A percentile compares a stretch with the other conserved stretches of the same genome.
Conservation (phyloP, 1,140 invertebrate genomes). For the Bombus haemorrhoidalis region DNA sequence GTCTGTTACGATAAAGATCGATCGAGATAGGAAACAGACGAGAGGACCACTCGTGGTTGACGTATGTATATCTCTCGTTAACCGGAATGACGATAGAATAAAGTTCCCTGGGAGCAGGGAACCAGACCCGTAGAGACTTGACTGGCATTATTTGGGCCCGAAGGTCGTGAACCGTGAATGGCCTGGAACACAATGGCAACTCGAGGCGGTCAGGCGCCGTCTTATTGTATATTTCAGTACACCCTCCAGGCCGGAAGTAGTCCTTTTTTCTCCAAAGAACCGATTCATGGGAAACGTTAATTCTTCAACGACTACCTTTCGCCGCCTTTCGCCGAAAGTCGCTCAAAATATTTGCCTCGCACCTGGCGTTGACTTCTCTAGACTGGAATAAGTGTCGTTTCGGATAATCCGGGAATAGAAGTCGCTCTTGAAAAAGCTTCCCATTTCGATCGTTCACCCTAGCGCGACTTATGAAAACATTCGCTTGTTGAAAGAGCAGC, state of each 20-base stretch:
- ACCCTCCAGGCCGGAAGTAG: conserved; percentile 55
- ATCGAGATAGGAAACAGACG: conserved; percentile 40
- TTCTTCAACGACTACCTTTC: conserved; percentile 21
- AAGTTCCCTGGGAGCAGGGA: conserved; percentile 31
- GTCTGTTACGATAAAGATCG: conserved; percentile 45
- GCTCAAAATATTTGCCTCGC: conserved; percentile 54
- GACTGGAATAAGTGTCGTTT: conserved; percentile 18
- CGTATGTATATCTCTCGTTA: conserved; percentile 61
- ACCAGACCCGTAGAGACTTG: conserved; percentile 35
- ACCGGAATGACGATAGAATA: conserved; percentile 52
- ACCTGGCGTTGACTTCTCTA: conserved; percentile 45
- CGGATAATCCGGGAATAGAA: conserved; percentile 41
- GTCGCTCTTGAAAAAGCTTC: background rate
- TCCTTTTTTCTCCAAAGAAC: background rate
- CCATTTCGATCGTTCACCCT: background rate
- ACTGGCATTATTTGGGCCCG: conserved; percentile 57
- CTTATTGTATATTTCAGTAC: conserved; percentile 49
- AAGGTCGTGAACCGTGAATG: conserved; percentile 62
- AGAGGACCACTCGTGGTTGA: conserved; percentile 11
- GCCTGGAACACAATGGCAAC: conserved; percentile 53
- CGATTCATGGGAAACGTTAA: conserved; percentile 52
- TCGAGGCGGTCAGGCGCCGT: conserved; percentile 50
- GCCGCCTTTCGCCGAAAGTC: conserved; percentile 28
- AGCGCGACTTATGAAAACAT: background rate
- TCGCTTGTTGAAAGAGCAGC: background rate